These are phyloP conservation scores for Conger conger DNA, from an alignment of 2,113 vertebrate genomes.

Conservation along the genomic window DNA sequence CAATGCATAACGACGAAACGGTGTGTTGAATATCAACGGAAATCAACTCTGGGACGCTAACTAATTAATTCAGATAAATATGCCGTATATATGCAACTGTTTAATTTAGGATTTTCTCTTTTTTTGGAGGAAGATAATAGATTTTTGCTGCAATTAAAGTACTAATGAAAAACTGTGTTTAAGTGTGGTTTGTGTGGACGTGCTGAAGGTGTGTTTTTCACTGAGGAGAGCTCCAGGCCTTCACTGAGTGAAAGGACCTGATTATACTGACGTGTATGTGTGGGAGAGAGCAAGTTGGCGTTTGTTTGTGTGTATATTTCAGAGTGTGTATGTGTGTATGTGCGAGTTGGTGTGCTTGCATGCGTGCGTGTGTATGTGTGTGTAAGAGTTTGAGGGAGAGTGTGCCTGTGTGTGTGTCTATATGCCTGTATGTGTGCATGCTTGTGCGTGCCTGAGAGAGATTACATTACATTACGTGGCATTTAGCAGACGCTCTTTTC, in stretches of 20 bases:
- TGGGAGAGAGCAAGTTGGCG: no score
- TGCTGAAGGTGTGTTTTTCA: neutral
- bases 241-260: no score
- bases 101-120: constrained; percentile 19
- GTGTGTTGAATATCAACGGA: neutral
- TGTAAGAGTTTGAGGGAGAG: no score
- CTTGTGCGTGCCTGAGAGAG: neutral
- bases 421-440: no score
- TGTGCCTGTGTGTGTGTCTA: no score
- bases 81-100: neutral
- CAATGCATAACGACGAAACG: neutral
- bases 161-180: constrained; percentile 44
- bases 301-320: neutral
- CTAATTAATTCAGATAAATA: neutral
- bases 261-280: no score
- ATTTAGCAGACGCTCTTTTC: no score
- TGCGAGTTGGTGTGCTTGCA: no score
- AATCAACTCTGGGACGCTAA: neutral
- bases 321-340: no score
- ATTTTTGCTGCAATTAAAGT: constrained; percentile 60
- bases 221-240: no score
- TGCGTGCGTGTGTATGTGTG: no score
- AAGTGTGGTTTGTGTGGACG: neutral
- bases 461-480: no score
- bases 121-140: constrained; percentile 41